Conservation (phyloP, 2,113 vertebrate genomes). For the Cephalopterus ornatus region DNA sequence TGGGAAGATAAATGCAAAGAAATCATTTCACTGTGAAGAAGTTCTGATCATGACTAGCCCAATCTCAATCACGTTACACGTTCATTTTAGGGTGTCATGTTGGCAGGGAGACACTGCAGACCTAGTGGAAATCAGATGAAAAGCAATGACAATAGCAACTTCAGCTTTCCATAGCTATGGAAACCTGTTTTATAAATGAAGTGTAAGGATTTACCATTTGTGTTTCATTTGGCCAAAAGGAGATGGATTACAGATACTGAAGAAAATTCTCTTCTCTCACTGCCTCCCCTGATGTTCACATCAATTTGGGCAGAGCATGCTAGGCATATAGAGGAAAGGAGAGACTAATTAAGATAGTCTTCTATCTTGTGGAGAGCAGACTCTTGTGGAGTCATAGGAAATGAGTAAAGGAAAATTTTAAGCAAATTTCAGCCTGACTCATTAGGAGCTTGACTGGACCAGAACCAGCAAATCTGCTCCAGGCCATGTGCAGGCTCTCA, state of each 20-base stretch:
- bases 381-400: background rate
- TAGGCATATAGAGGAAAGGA: background rate
- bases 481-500: accelerated
- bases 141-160: background rate
- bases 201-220: slow-evolving; percentile 14
- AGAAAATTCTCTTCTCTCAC: background rate
- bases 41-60: background rate
- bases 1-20: slow-evolving; percentile 17
- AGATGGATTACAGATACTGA: background rate
- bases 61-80: slow-evolving; percentile 2
- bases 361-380: background rate
- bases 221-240: slow-evolving; percentile 32
- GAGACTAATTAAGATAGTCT: background rate
- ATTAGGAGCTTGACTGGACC: background rate
- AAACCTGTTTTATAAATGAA: background rate
- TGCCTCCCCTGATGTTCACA: background rate
- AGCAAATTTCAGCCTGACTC: background rate
- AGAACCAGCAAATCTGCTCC: background rate
- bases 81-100: slow-evolving; percentile 10
- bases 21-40: background rate
- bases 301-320: background rate
- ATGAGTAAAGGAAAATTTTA: slow-evolving; percentile 17
- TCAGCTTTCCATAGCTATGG: background rate
- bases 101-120: background rate
- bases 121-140: background rate